A percentile compares a stretch with the other conserved stretches of the same genome.
phyloP scores from a whole-genome alignment of 2,797 vertebrate genomes.

The Channallabes apus region DNA sequence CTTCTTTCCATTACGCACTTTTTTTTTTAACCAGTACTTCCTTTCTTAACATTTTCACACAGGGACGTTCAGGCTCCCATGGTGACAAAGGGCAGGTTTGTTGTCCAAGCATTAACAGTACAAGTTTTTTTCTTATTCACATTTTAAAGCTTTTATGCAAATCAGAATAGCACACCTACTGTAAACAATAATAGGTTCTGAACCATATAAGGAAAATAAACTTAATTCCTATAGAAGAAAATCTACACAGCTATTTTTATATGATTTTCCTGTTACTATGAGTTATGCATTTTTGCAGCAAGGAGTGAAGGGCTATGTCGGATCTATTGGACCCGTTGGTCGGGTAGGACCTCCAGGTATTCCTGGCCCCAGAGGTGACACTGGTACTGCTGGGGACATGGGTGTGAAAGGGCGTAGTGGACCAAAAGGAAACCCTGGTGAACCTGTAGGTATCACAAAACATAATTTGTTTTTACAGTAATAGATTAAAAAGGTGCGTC shows the following conservation, averaged over 20 bases:
- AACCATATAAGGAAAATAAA: no score
- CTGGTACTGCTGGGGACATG: constrained; percentile 67
- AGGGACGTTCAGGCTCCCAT: constrained; percentile 66
- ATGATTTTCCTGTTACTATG: neutral
- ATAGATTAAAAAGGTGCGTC: neutral
- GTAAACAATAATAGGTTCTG: neutral
- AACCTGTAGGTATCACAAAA: constrained; percentile 66
- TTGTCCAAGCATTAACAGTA: constrained; percentile 9
- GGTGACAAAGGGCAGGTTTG: constrained; percentile 81
- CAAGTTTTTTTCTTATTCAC: neutral
- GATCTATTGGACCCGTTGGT: constrained; percentile 65
- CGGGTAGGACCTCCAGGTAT: constrained; percentile 73
- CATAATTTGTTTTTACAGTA: neutral
- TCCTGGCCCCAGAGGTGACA: constrained; percentile 74
- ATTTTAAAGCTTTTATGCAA: neutral
- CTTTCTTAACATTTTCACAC: constrained; percentile 43
- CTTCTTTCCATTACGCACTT: constrained; percentile 42
- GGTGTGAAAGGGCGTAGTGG: constrained; percentile 70
- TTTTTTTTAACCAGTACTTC: constrained; percentile 50
- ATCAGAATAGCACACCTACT: neutral
- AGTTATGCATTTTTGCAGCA: constrained; percentile 58
- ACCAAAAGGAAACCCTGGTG: constrained; percentile 70
- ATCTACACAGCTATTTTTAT: neutral
- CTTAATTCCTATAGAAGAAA: neutral
- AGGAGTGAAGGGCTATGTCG: constrained; percentile 68